Evolutionary conservation across 2,113 vertebrate genomes (phyloP), one percentile per base, ranked within the genome.

Genomic region (Pungitius pungitius): DNA sequence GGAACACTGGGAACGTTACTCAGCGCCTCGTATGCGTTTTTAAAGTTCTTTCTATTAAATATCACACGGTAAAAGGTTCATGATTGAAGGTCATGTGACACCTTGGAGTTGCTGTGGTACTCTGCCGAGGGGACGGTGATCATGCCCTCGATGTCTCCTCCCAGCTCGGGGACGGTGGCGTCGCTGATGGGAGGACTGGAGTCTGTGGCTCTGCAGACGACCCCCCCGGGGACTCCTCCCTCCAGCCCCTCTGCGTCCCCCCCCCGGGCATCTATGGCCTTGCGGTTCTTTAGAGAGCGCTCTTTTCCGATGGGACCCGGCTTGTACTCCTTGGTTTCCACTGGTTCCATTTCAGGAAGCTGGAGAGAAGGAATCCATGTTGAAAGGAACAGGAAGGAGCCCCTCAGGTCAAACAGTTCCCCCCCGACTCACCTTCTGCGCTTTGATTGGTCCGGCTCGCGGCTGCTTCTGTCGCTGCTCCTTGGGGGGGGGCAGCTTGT

Each of bases 251-350:
- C 97, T 4, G 92, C 92, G 58, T 98, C 97, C 24, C 93, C 93
- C 79, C 95, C 96, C 14, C 96, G 96, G 49, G 93, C 92, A 37
- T 99, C 97, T 93, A 98, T 99, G 80, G 95, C 97, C 92, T 98
- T 99, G 63, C 97, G 95, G 89, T 99, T 99, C 93, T 97, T 99
- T 65, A 99, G 85, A 10, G 97, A 99, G 73, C 98, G 96, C 20
- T 99, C 98, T 79, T 99, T 99, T 71, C 98, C 98, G 71, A 99
- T 99, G 58, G 97, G 98, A 82, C 98, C 97, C 6, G 97, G 97
- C 82, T 99, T 99, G 88, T 99, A 97, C 76, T 99, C 97, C 91
- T 98, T 99, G 77, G 94, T 96, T 92, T 98, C 96, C 65, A 96
- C 90, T 0, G 94, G 94, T 91, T 94, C 96, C 88, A 98, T 92